Evolutionary conservation across 2,113 vertebrate genomes (phyloP).

Genomic region (Rattus norvegicus): GRCr8 NC_086022.1:79587501-79588000

Average conservation of each 20-base stretch:
- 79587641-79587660: not conserved
- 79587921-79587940: too few species aligned
- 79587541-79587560: not conserved
- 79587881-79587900: too few species aligned
- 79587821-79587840: too few species aligned
- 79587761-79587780: too few species aligned
- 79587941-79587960: too few species aligned
- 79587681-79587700: not conserved
- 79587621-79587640: not conserved
- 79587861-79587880: too few species aligned
- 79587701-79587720: not conserved
- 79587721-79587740: not conserved
- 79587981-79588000: too few species aligned
- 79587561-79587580: not conserved
- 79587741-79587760: not conserved
- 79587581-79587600: not conserved
- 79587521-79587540: not conserved
- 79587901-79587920: too few species aligned
- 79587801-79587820: too few species aligned
- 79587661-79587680: not conserved
- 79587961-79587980: too few species aligned
- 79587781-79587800: too few species aligned
- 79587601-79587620: not conserved
- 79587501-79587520: not conserved
- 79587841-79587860: too few species aligned